Base-by-base conservation (phyloP, 1,140 invertebrate genomes). In the Musca vetustissima region DNA sequence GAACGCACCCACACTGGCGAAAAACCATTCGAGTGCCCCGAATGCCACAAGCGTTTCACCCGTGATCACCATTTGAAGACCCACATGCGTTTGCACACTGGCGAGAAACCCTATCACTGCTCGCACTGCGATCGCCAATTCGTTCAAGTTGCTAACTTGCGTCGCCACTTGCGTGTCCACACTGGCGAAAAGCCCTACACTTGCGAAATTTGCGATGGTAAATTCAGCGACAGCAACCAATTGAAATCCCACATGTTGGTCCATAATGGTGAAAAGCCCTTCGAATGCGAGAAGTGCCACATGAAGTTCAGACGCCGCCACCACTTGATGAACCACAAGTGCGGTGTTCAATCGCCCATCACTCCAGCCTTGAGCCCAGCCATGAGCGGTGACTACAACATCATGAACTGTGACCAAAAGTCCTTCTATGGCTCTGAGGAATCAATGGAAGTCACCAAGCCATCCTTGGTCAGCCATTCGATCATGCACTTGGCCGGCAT, bases 1-100 rank as follows among this genome's bases (percentile, higher is more conserved):
- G 94, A 97, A 72, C 89, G 96, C 64, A 98, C 96, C 0, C 97
- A 98, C 81, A 98, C 96, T 0, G 96, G 97, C 0, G 95, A 97
- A 78, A 97, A 98, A 76, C 97, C 97, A 0, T 98, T 98, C 84
- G 93, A 97, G 77, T 99, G 97, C 79, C 90, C 90, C 7, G 91
- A 95, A 82, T 99, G 97, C 82, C 91, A 96, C 73, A 96, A 98
- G 81, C 88, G 93, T 71, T 98, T 98, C 80, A 98, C 96, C 1
- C 89, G 97, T n/a, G 95, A 97, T 80, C 95, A 97, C 76, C 95
- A 97, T 75, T 84, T 97, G 43, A 97, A 97, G 83, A 97, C 94
- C 0, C 95, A 98, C 80, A 92, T 97, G 87, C 85, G 95, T 9
- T 84, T 97, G 36, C 95, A 98, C 82, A 97, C 95, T 0, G 96